Conservation (phyloP, 2,113 vertebrate genomes). For the Xiphophorus hellerii region DNA sequence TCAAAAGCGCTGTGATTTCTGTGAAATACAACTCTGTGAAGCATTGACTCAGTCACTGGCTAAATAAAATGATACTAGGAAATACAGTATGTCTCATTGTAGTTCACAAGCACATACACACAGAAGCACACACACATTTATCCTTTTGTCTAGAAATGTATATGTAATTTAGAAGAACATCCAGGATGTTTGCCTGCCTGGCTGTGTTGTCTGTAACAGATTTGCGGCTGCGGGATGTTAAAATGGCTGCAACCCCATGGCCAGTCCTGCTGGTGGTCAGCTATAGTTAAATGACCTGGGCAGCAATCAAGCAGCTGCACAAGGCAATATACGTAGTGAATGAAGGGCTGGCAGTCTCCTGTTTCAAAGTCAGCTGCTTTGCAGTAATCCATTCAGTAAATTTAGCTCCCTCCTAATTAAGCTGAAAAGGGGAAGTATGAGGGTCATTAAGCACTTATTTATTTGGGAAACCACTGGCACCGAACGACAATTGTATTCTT, state of each 20-base stretch:
- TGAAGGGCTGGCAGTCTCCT: conserved; percentile 47
- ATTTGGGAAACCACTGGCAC: conserved; percentile 71
- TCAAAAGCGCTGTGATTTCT: too few relatives aligned
- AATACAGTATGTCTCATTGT: background rate
- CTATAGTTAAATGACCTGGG: conserved; percentile 37
- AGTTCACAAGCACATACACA: background rate
- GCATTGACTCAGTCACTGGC: too few relatives aligned
- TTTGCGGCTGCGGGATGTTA: conserved; percentile 21
- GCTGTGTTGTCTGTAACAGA: conserved; percentile 8
- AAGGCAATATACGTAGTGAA: conserved; percentile 48
- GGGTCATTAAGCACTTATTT: conserved; percentile 76
- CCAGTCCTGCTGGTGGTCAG: conserved; percentile 58
- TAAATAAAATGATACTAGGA: background rate
- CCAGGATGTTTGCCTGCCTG: conserved; percentile 6
- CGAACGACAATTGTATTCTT: conserved; percentile 62
- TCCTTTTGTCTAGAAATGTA: background rate
- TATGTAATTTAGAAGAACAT: background rate
- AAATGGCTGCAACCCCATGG: conserved; percentile 48
- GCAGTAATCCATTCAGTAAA: conserved; percentile 70
- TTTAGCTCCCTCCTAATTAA: conserved; percentile 67
- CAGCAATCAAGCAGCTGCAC: conserved; percentile 69
- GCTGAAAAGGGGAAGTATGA: conserved; percentile 64
- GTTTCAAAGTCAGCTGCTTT: conserved; percentile 60
- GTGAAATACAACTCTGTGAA: too few relatives aligned
- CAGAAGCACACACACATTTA: background rate